phyloP scores from a whole-genome alignment of 2,888 invertebrate genomes.

The Malacosoma neustria region DNA sequence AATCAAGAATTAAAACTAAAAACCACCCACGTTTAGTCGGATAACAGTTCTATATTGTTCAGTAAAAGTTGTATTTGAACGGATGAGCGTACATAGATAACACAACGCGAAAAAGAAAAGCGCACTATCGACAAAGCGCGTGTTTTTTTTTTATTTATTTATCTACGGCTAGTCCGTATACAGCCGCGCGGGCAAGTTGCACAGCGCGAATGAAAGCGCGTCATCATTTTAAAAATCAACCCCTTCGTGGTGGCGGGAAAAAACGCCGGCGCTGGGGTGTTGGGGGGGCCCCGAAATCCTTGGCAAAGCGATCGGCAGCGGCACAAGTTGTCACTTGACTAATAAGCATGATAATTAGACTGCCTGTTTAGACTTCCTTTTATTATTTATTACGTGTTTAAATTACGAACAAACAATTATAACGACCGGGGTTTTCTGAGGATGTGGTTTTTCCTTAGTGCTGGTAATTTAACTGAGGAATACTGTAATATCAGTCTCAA shows the following conservation, averaged over 20 bases:
- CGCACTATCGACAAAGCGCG: slow-evolving; percentile 67
- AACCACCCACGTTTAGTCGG: slow-evolving; percentile 14
- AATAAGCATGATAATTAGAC: slow-evolving; percentile 72
- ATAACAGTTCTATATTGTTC: slow-evolving; percentile 14
- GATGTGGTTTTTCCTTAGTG: slow-evolving; percentile 3
- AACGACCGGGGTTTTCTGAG: slow-evolving; percentile 11
- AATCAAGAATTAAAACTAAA: slow-evolving; percentile 14
- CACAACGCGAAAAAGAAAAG: slow-evolving; percentile 44
- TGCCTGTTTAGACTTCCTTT: slow-evolving; percentile 37
- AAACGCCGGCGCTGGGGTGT: slow-evolving; percentile 53
- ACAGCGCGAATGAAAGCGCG: slow-evolving; percentile 76
- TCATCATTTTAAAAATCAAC: slow-evolving; percentile 77
- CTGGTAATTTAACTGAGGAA: neutral
- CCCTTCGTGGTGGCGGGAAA: slow-evolving; percentile 69
- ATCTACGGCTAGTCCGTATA: slow-evolving; percentile 58
- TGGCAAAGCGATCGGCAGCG: slow-evolving; percentile 70
- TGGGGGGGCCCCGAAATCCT: slow-evolving; percentile 68
- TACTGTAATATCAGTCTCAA: neutral
- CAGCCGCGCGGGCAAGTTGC: slow-evolving; percentile 73
- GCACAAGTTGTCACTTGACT: slow-evolving; percentile 70
- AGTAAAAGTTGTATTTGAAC: slow-evolving; percentile 35
- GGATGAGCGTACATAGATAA: slow-evolving; percentile 25
- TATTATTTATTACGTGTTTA: slow-evolving; percentile 27
- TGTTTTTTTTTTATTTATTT: slow-evolving; percentile 58
- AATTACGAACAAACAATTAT: neutral